These are phyloP conservation scores for Eledona agricola DNA, from an alignment of 2,888 invertebrate genomes.

Conservation along the genomic window DNA sequence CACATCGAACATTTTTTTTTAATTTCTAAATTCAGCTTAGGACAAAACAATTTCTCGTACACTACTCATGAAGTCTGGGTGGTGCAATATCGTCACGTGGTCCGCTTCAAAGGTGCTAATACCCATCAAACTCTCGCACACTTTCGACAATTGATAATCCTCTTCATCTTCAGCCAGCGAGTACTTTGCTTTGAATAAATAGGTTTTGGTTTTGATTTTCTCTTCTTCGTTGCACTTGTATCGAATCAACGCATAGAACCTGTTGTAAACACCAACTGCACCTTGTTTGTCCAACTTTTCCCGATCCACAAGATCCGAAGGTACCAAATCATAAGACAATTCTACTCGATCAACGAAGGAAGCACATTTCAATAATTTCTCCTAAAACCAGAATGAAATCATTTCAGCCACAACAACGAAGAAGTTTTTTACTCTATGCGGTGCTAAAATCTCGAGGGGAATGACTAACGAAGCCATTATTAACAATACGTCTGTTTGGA, in stretches of 20 bases:
- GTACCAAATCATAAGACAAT: background rate
- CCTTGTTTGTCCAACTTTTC: constrained; percentile 5
- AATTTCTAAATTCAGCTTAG: too few relatives aligned
- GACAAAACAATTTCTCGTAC: too few relatives aligned
- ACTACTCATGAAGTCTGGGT: too few relatives aligned
- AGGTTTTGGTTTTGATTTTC: constrained; percentile 9
- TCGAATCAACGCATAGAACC: background rate
- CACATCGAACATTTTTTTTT: too few relatives aligned
- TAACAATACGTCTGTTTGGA: constrained; percentile 2
- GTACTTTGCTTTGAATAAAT: constrained; percentile 6
- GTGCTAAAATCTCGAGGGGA: constrained; percentile 2
- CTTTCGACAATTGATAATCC: constrained; percentile 12
- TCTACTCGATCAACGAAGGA: constrained; percentile 11
- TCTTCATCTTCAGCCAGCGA: background rate
- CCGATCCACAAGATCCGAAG: background rate
- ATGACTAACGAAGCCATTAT: background rate
- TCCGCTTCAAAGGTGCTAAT: constrained; percentile 10
- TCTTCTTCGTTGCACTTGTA: constrained; percentile 1
- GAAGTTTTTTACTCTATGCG: background rate
- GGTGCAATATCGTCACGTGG: constrained; percentile 9
- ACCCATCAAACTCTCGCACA: background rate
- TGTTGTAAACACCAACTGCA: background rate
- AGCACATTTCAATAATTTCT: constrained; percentile 4
- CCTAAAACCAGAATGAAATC: constrained; percentile 3
- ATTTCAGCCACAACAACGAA: too few relatives aligned